Evolutionary conservation across 2,888 invertebrate genomes (phyloP), one percentile per base, ranked within the genome.

Genomic region (Eupithecia subumbrata): DNA sequence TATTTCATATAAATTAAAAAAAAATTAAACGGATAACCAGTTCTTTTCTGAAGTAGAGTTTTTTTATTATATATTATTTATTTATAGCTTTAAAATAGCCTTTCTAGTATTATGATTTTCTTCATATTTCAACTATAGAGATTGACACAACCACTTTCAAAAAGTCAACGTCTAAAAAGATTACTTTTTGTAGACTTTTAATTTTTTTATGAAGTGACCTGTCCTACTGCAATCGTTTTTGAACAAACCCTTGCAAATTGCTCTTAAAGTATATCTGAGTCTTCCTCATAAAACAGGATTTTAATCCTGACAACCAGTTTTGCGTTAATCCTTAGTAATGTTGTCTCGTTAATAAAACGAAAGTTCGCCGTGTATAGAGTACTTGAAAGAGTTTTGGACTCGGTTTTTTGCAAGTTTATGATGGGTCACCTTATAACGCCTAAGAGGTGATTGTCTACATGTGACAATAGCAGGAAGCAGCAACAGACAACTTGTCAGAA

Each of bases 321-420:
- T 25, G 68, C 76, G 71, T 76, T 85, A 82, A 86, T 85, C 85
- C 80, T 80, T 82, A 82, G 77, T 84, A 83, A 85, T 81, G 81
- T 79, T 60, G 40, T n/a, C 81, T 83, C 80, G 84, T 83, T 82
- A 83, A 82, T 81, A 81, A 81, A 82, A 77, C 81, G 80, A 77
- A 76, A 73, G 73, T 76, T 56, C 12, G 11, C 9, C n/a, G 34
- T 37, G 40, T 74, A 22, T n/a, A 2, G 18, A n/a, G 37, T 30
- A 22, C 34, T 60, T 60, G 22, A 72, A 40, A 71, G 25, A 66
- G 70, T 40, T 22, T 52, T 67, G 30, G 37, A n/a, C 56, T 25
- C 14, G 12, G 34, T 64, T 30, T 30, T 30, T 64, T 64, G 30
- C 30, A 34, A 18, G 18, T 34, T 30, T 14, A 34, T 9, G 64